These are phyloP conservation scores for Cryptocephalus primarius DNA, from an alignment of 2,888 invertebrate genomes.

Conservation along the genomic window DNA sequence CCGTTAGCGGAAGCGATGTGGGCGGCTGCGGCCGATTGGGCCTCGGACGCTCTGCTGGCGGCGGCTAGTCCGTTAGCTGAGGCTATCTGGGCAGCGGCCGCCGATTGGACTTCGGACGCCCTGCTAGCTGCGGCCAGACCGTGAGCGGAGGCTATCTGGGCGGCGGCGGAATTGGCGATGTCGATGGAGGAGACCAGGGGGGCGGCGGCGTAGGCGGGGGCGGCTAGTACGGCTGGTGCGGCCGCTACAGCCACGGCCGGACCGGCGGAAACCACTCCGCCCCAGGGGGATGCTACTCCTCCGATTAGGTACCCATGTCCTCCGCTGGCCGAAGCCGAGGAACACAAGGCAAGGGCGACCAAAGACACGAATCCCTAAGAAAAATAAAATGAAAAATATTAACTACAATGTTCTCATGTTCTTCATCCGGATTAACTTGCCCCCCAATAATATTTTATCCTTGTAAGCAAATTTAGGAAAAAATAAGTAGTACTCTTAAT, in stretches of 20 bases:
- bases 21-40: slow-evolving; percentile 2
- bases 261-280: slow-evolving; percentile 2
- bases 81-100: slow-evolving; percentile 5
- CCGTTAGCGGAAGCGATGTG: slow-evolving; percentile 3
- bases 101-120: slow-evolving; percentile 4
- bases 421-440: no score
- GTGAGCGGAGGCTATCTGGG: slow-evolving; percentile 4
- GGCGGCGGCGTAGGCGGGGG: background rate
- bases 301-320: slow-evolving; percentile 5
- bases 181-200: background rate
- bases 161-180: slow-evolving; percentile 3
- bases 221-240: slow-evolving; percentile 2
- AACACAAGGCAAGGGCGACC: no score
- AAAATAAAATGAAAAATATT: no score
- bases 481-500: no score
- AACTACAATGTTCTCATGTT: no score
- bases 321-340: slow-evolving; percentile 1
- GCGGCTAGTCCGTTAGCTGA: slow-evolving; percentile 2
- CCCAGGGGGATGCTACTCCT: background rate
- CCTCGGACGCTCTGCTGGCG: slow-evolving; percentile 3
- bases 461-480: no score
- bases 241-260: slow-evolving; percentile 5
- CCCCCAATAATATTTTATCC: no score
- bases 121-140: slow-evolving; percentile 5
- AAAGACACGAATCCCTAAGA: no score